Percentiles rank a stretch among this genome's conserved stretches.
Conservation (phyloP, 2,797 vertebrate species). For the Pachyuromys duprasi region DNA sequence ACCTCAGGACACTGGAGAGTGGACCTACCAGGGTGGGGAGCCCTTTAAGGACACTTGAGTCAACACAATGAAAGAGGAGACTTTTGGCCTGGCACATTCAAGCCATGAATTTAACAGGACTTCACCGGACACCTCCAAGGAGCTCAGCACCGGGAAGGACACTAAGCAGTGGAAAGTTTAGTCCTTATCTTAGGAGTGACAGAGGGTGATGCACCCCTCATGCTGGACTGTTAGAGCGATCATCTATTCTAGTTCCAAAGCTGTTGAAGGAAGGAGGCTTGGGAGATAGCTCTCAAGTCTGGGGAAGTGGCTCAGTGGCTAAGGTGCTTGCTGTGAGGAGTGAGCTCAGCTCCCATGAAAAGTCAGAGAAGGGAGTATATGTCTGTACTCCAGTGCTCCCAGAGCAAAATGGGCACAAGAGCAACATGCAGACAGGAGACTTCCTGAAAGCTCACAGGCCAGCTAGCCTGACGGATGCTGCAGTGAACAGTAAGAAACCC, state of each 20-base stretch:
- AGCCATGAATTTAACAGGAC: slow-evolving; percentile 71
- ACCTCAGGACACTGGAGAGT: background rate
- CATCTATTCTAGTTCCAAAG: background rate
- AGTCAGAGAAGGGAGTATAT: background rate
- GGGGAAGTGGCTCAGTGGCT: background rate
- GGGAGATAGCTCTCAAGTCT: background rate
- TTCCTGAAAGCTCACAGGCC: background rate
- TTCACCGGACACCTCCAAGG: background rate
- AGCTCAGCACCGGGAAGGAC: background rate
- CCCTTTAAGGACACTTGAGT: slow-evolving; percentile 77
- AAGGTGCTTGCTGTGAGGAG: background rate
- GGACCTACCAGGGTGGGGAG: background rate
- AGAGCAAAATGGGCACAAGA: background rate
- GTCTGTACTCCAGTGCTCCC: background rate
- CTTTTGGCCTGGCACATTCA: slow-evolving; percentile 17
- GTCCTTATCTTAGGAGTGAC: background rate
- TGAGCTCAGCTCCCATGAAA: background rate
- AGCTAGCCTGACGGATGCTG: background rate
- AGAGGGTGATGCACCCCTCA: background rate
- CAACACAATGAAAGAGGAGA: slow-evolving; percentile 62
- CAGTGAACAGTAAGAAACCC: background rate
- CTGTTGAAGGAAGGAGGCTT: background rate
- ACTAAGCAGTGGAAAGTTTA: background rate
- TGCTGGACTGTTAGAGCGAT: background rate
- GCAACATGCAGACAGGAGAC: no score